Evolutionary conservation across 1,140 invertebrate genomes (phyloP).

Genomic region (Kradibia gibbosae): DNA sequence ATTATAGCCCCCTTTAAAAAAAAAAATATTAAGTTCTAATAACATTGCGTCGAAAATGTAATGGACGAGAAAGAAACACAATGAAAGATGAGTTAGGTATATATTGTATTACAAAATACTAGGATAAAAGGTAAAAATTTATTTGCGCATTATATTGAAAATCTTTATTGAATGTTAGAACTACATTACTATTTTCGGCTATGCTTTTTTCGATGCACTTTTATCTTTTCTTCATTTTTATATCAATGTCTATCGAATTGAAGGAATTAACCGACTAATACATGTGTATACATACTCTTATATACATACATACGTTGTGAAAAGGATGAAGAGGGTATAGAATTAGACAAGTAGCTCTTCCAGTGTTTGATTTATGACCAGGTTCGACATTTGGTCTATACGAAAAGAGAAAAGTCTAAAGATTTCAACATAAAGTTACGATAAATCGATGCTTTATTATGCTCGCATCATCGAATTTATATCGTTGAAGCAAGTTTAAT

Average conservation of each 20-base stretch:
- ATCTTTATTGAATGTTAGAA: too few species aligned
- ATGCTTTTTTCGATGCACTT: too few species aligned
- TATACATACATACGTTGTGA: too few species aligned
- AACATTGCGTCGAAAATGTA: background rate
- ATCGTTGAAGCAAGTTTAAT: constrained; percentile 34
- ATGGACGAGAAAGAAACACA: background rate
- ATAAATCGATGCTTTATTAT: constrained; percentile 48
- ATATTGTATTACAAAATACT: background rate
- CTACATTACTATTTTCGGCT: too few species aligned
- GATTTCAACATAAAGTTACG: constrained; percentile 46
- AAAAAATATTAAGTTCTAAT: too few species aligned
- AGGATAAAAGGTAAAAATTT: too few species aligned
- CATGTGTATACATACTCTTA: too few species aligned
- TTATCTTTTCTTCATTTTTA: background rate
- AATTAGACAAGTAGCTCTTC: background rate
- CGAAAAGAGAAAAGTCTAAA: constrained; percentile 7
- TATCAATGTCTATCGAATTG: constrained; percentile 40
- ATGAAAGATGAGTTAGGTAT: background rate
- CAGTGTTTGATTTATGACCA: constrained; percentile 44
- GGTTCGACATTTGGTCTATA: constrained; percentile 15
- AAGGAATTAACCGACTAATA: background rate
- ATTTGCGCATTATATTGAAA: too few species aligned
- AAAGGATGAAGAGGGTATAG: background rate
- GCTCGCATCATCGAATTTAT: constrained; percentile 42
- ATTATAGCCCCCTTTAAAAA: too few species aligned